Base-by-base conservation (phyloP, 1,140 invertebrate genomes). In the Lanistes nyassanus region DNA sequence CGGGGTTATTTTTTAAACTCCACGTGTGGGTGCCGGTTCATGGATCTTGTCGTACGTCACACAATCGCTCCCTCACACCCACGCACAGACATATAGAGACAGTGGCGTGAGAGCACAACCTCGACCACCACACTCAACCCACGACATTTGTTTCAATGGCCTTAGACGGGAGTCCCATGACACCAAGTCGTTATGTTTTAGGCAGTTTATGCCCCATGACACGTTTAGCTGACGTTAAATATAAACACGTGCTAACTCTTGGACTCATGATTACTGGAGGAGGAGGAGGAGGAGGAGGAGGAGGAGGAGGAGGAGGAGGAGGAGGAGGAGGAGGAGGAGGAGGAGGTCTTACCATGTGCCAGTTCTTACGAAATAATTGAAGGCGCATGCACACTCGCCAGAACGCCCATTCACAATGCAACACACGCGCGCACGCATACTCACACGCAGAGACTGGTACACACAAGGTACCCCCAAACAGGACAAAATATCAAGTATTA, bases 281-380 rank as follows among this genome's bases (percentile, higher is more conserved):
- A 97, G 1, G 97, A 97, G 91, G 97, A 98, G 26, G 97, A 99
- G 91, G 95, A 90, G 87, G 71, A 84, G 84, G 51, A 66, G 47
- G 16, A 81, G 74, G 74, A 11, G 81, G 83, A 36, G 79, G 79
- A 66, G 78, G 80, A 6, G 77, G 60, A 64, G 16, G 11, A 36
- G 31, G 29, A 31, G 31, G 26, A 64, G 31, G 60, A 64, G 16
- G 60, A 64, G 31, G 26, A 34, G 7, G 60, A 64, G n/a, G n/a
- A 64, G 37, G 23, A 31, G 6, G 31, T 16, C 4, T 31, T 26
- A 16, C 60, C 6, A 64, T 36, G 23, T 36, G 37, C 13, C 11
- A 29, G 4, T 34, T n/a, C 29, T 21, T 9, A 62, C n/a, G n/a
- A n/a, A n/a, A n/a, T n/a, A n/a, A n/a, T n/a, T n/a, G n/a, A n/a